Evolutionary conservation across 2,113 vertebrate genomes (phyloP), one percentile per base, ranked within the genome.

Genomic region (Scomber japonicus): DNA sequence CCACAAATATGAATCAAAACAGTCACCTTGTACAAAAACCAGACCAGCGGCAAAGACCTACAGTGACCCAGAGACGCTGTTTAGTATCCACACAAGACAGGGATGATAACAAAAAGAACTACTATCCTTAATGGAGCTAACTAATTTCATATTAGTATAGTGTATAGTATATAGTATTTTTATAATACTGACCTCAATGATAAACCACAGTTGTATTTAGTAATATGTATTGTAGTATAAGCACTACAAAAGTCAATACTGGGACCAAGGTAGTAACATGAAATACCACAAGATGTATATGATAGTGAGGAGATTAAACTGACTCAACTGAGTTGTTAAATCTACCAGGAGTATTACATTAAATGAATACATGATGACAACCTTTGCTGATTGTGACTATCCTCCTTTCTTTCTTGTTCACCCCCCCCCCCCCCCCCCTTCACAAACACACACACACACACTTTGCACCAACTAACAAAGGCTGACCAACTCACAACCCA

Each of bases 11-110:
- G 46, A 59, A 66, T 80, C 51, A 57, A 59, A 35, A 54, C 77
- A 51, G 63, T 81, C 77, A 62, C 79, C 81, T 79, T 81, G 65
- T 7, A 48, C 67, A 75, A 65, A 62, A 1, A 27, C 24, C 55
- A 55, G 49, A 61, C 46, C 12, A 56, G 61, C 80, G 75, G 57
- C 64, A 50, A 60, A 75, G 48, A 40, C 74, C 71, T 13, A 65
- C 72, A 0, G 46, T 17, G 15, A 71, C 73, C 59, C 31, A 12
- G 4, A 70, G 59, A 77, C 19, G 17, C 53, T 15, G 46, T 45
- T 49, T 30, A 8, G n/a, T 70, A 62, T 27, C 45, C 49, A 35
- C 45, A 50, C 24, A 51, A 13, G 51, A 70, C 67, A 10, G 19
- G 30, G 27, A 30, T 0, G 6, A 54, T 31, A 19, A 55, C 67